phyloP scores from a whole-genome alignment of 2,888 invertebrate species.

The Aleiodes leptofemur region DNA sequence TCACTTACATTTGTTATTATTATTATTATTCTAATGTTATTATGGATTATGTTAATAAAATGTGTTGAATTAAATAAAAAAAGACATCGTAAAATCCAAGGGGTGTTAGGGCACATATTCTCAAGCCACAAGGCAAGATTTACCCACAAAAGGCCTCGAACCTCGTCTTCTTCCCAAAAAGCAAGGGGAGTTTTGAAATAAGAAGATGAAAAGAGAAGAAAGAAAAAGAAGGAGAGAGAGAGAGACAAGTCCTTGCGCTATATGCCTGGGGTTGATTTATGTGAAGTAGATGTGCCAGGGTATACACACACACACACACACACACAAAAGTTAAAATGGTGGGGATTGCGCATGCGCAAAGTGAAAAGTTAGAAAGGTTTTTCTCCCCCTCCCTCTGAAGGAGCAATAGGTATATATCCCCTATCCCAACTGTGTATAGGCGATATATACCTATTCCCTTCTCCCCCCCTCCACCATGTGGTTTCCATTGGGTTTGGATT shows the following conservation, averaged over 20 bases:
- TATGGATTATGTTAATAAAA: no score
- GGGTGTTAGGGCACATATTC: slow-evolving; percentile 11
- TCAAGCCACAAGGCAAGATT: slow-evolving; percentile 12
- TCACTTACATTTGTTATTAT: no score
- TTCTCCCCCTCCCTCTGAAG: slow-evolving; percentile 35
- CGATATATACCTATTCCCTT: slow-evolving; percentile 59
- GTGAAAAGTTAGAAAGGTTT: slow-evolving; percentile 41
- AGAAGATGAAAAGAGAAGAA: slow-evolving; percentile 7
- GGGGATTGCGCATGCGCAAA: slow-evolving; percentile 68
- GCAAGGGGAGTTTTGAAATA: slow-evolving; percentile 18
- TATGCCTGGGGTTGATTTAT: slow-evolving; percentile 69
- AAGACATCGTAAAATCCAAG: not conserved
- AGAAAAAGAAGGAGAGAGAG: slow-evolving; percentile 5
- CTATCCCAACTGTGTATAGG: slow-evolving; percentile 40
- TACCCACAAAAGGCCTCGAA: slow-evolving; percentile 7
- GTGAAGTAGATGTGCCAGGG: slow-evolving; percentile 50
- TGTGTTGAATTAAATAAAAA: no score
- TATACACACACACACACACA: no score
- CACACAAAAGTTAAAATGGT: slow-evolving; percentile 48
- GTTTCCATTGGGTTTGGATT: slow-evolving; percentile 36
- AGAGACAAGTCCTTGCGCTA: slow-evolving; percentile 21
- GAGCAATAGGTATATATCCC: slow-evolving; percentile 34
- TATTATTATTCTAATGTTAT: no score
- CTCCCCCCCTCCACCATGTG: slow-evolving; percentile 63
- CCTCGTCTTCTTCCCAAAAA: slow-evolving; percentile 6